Conservation (phyloP, 2,797 vertebrate genomes). For the Sebastiscus albofasciatus region DNA sequence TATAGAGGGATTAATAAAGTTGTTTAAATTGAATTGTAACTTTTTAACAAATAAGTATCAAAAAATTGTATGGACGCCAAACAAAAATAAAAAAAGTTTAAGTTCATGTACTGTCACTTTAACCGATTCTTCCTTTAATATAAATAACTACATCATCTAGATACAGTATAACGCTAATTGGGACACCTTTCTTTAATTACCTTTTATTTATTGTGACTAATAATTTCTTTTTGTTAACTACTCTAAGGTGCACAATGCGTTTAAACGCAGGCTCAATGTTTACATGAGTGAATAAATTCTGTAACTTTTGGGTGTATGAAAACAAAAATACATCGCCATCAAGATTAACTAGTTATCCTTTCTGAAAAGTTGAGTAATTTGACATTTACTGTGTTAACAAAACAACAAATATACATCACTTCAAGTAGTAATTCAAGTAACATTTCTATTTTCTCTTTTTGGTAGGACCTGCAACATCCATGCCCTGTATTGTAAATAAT, state of each 20-base stretch:
- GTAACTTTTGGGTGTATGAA: neutral
- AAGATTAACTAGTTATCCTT: neutral
- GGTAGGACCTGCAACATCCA: neutral
- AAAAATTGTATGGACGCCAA: fast-evolving
- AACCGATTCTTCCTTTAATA: neutral
- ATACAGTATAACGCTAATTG: neutral
- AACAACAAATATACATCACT: neutral
- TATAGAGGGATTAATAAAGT: no score
- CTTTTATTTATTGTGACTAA: neutral
- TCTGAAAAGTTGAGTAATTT: neutral
- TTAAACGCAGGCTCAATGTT: neutral
- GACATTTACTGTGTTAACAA: neutral
- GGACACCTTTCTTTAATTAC: neutral
- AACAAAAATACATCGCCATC: neutral
- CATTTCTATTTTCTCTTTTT: neutral
- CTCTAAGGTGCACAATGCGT: neutral
- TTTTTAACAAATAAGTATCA: neutral
- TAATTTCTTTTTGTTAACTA: neutral
- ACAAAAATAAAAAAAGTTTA: neutral
- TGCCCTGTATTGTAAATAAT: neutral
- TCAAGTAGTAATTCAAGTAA: neutral
- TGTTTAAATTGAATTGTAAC: neutral
- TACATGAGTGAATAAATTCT: neutral
- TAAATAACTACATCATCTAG: neutral
- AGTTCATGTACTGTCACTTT: neutral